These are phyloP conservation scores for Alauda arvensis DNA, from an alignment of 2,797 vertebrate species.

Conservation along the genomic window DNA sequence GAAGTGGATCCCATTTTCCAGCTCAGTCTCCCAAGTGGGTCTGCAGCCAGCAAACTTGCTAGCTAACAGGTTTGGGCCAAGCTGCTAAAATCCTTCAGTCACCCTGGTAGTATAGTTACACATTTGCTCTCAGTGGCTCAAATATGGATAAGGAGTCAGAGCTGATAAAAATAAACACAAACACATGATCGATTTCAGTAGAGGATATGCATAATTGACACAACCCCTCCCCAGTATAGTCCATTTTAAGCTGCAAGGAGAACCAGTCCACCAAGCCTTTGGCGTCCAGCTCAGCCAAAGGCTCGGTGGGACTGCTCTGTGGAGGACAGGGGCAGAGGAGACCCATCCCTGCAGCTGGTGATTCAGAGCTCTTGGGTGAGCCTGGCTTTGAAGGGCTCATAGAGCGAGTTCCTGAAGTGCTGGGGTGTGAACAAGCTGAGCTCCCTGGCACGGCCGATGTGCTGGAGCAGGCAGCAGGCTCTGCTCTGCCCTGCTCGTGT, in stretches of 20 bases:
- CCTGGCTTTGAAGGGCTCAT: not conserved
- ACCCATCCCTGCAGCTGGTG: not conserved
- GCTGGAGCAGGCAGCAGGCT: not conserved
- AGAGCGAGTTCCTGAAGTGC: not conserved
- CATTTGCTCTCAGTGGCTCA: not conserved
- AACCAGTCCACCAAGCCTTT: not conserved
- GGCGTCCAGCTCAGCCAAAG: not conserved
- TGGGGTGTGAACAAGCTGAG: not conserved
- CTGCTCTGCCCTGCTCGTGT: rapidly evolving
- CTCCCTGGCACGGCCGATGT: rapidly evolving
- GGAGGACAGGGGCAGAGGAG: not conserved
- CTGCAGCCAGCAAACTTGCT: not conserved
- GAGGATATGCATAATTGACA: not conserved
- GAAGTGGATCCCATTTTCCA: not conserved
- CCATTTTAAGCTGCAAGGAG: not conserved
- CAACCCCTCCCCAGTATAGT: not conserved
- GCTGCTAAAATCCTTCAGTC: not conserved
- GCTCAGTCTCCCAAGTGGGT: not conserved
- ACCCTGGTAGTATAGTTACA: not conserved
- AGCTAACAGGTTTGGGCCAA: not conserved
- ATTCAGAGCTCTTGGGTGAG: not conserved
- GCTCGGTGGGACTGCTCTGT: not conserved
- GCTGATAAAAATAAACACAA: not conserved
- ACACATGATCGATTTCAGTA: not conserved
- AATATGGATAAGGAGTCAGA: not conserved